Evolutionary conservation across 2,888 invertebrate species (phyloP), one percentile per base, ranked within the genome.

Genomic region (Drosophila setosimentum): DNA sequence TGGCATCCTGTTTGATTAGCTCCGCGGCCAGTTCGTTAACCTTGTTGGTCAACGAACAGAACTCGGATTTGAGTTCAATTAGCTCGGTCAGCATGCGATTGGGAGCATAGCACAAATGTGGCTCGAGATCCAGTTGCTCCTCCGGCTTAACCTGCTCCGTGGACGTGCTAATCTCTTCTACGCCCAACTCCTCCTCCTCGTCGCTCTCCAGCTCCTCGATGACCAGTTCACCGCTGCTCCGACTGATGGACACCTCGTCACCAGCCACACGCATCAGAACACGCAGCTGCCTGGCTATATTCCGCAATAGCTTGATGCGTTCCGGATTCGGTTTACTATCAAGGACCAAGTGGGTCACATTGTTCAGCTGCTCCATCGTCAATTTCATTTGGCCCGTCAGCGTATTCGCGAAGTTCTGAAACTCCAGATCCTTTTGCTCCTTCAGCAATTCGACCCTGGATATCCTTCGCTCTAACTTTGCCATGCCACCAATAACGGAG

Each of bases 21-120:
- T 76, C 81, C 2, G 89, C 88, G 1, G 90, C 72, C 24, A 92
- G 50, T 3, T 91, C 91, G 59, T 92, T 92, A 1, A 92, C 82
- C 72, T 90, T 92, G 61, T 92, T 92, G 40, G 83, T 83, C 0
- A 92, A 72, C 2, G 68, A 48, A 64, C 92, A 91, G 29, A 92
- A 83, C 24, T 92, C 86, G 0, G 88, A 72, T 59, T 92, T 92
- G 0, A 92, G 73, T 7, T 91, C 85, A n/a, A 91, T 73, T 5
- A 92, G 54, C 30, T 92, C 92, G 40, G 69, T 80, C 6, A 92
- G 77, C 62, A 92, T 77, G 21, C 82, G 86, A 7, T 88, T 86
- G 3, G 92, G 89, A 0, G 81, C 76, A 67, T 92, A 92, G 62
- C 91, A 91, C 0, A 92, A 59, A 33, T 87, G 83, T 32, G 76